A percentile compares a stretch with the other conserved stretches of the same genome.
phyloP scores from a whole-genome alignment of 2,888 invertebrate genomes.

The Ophraella communa region DNA sequence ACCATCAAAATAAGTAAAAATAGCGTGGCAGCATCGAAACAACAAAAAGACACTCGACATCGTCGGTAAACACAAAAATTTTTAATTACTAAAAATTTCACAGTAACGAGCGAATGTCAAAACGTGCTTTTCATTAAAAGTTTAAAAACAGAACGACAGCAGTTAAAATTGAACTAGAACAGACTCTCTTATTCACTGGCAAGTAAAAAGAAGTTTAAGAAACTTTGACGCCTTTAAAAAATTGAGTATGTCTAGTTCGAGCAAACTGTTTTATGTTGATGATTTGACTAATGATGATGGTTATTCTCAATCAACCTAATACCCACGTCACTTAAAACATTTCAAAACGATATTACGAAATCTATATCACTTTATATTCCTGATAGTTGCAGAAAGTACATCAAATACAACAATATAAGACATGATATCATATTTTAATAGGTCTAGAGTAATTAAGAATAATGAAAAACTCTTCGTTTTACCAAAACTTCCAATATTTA shows the following conservation, averaged over 20 bases:
- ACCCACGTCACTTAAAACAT: too few relatives aligned
- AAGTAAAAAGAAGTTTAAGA: neutral
- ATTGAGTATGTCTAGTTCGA: neutral
- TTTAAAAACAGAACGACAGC: conserved; percentile 10
- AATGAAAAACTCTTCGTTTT: too few relatives aligned
- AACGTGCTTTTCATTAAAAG: conserved; percentile 17
- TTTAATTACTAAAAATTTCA: conserved; percentile 8
- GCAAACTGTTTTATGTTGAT: neutral
- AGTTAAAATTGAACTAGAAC: neutral
- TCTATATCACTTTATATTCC: too few relatives aligned
- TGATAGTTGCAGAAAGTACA: too few relatives aligned
- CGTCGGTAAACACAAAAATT: neutral
- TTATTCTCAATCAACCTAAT: too few relatives aligned
- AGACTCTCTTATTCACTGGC: neutral
- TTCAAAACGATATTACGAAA: too few relatives aligned
- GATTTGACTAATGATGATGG: neutral
- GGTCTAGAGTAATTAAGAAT: too few relatives aligned
- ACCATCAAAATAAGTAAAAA: neutral
- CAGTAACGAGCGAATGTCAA: conserved; percentile 1
- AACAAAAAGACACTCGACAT: neutral
- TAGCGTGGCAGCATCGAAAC: neutral
- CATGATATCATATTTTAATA: too few relatives aligned
- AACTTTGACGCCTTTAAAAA: neutral
- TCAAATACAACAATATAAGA: too few relatives aligned
- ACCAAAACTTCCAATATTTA: too few relatives aligned